A percentile compares a stretch with the other conserved stretches of the same genome.
These are phyloP conservation scores for Rhincodon typus DNA, from an alignment of 2,797 vertebrate genomes.

Conservation along the genomic window DNA sequence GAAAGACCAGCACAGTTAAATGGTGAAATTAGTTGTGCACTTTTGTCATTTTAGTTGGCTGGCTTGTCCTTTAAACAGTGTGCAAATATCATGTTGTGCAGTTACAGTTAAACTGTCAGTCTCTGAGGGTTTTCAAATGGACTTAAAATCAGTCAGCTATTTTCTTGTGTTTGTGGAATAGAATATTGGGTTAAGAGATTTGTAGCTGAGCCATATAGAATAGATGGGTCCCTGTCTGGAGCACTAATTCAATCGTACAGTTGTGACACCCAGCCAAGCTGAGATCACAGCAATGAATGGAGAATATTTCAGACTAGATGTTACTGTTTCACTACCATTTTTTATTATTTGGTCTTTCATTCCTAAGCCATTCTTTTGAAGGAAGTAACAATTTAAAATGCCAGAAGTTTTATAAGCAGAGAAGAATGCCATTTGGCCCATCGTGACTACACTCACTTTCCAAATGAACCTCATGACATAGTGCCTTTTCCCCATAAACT, in stretches of 20 bases:
- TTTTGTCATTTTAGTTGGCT: background rate
- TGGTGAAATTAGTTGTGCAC: background rate
- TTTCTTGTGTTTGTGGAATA: background rate
- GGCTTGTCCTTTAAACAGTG: too few species aligned
- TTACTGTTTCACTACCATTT: too few species aligned
- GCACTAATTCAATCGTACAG: background rate
- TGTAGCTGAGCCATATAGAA: background rate
- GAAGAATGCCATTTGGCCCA: too few species aligned
- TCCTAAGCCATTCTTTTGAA: background rate
- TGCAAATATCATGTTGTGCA: background rate
- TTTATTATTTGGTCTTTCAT: background rate
- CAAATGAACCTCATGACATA: too few species aligned
- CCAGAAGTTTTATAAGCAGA: too few species aligned
- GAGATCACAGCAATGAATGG: background rate
- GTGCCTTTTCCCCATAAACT: too few species aligned
- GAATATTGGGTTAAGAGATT: background rate
- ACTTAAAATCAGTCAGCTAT: background rate
- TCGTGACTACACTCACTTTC: too few species aligned
- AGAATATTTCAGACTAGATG: background rate
- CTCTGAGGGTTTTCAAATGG: background rate
- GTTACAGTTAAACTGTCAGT: background rate
- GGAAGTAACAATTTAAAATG: background rate
- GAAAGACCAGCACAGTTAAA: background rate
- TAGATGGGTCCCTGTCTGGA: background rate
- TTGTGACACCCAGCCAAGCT: background rate